These are phyloP conservation scores for Pelmatolapia mariae DNA, from an alignment of 2,113 vertebrate species.

Conservation along the genomic window DNA sequence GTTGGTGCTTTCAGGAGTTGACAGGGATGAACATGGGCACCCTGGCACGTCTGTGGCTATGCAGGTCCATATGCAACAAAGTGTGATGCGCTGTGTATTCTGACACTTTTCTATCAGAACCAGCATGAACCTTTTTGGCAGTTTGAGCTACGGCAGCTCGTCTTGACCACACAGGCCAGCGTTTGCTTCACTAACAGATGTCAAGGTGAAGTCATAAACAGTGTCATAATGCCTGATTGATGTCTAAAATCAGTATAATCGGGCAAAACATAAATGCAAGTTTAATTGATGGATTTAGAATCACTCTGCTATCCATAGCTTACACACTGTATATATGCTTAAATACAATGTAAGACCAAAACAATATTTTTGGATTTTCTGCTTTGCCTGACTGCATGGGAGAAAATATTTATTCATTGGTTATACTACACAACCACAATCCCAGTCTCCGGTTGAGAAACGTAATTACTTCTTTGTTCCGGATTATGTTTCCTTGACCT, in stretches of 20 bases:
- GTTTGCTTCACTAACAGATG: not conserved
- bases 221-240: not conserved
- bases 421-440: not conserved
- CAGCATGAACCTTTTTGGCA: not conserved
- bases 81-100: not conserved
- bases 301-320: not conserved
- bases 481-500: not conserved
- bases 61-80: not conserved
- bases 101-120: not conserved
- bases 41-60: too few species aligned
- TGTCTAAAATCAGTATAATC: not conserved
- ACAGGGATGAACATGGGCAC: too few species aligned
- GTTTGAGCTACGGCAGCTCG: not conserved
- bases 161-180: not conserved
- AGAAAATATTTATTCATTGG: not conserved
- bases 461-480: not conserved
- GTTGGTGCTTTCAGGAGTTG: not conserved
- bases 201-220: not conserved
- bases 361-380: not conserved
- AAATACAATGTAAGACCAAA: not conserved
- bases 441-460: not conserved
- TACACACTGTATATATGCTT: not conserved
- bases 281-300: not conserved
- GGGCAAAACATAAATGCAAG: not conserved
- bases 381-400: not conserved